Percentiles rank a stretch among this genome's conserved stretches.
Conservation (phyloP, 2,797 vertebrate species). For the Girardinus metallicus region DNA sequence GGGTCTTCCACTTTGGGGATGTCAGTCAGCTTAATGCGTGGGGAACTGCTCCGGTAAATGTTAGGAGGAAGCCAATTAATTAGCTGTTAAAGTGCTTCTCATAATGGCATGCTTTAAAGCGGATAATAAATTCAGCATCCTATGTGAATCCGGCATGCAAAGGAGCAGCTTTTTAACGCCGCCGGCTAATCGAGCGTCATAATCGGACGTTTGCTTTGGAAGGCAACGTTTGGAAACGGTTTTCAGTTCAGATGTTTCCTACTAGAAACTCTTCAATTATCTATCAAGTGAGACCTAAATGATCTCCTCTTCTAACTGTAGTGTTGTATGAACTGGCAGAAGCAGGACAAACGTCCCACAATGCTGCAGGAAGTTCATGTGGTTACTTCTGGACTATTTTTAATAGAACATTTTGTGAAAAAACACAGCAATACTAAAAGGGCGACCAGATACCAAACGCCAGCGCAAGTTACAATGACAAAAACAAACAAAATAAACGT, state of each 20-base stretch:
- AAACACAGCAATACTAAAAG: background rate
- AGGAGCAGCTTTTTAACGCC: slow-evolving; percentile 40
- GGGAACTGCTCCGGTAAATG: slow-evolving; percentile 31
- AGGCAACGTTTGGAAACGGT: slow-evolving; percentile 21
- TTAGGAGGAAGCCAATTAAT: slow-evolving; percentile 45
- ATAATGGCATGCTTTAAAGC: slow-evolving; percentile 62
- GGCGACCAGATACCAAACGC: background rate
- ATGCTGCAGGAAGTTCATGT: background rate
- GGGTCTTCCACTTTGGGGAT: slow-evolving; percentile 40
- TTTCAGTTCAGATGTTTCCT: slow-evolving; percentile 7
- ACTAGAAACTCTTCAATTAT: slow-evolving; percentile 9
- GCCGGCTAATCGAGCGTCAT: slow-evolving; percentile 14
- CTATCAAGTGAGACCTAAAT: background rate
- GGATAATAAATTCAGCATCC: slow-evolving; percentile 30
- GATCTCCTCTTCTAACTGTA: slow-evolving; percentile 11
- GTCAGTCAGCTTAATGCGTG: slow-evolving; percentile 32
- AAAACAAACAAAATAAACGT: background rate
- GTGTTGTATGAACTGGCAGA: background rate
- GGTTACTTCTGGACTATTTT: background rate
- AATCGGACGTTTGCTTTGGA: slow-evolving; percentile 13
- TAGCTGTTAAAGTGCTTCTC: slow-evolving; percentile 41
- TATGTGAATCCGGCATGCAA: slow-evolving; percentile 42
- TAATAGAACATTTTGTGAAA: background rate
- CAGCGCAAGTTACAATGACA: background rate
- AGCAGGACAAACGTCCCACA: background rate